Evolutionary conservation across 2,888 invertebrate genomes (phyloP).

Genomic region (Neoaliturus tenellus): DNA sequence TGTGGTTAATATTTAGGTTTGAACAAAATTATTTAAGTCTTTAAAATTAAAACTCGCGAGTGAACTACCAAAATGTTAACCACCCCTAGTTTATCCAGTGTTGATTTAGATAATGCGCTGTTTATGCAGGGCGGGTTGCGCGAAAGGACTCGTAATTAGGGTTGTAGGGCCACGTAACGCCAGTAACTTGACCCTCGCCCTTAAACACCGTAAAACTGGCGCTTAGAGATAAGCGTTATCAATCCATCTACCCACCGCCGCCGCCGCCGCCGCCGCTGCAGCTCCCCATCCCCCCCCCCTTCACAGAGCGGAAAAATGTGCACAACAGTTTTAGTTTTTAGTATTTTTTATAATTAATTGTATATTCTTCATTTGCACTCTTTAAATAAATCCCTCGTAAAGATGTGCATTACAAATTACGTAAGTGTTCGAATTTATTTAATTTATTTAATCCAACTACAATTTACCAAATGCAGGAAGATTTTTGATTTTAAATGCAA

Average conservation of each 20-base stretch:
- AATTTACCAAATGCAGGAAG: no score
- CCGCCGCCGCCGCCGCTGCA: neutral
- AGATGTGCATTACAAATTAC: no score
- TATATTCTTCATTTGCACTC: no score
- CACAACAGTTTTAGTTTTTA: no score
- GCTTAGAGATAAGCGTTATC: constrained; percentile 42
- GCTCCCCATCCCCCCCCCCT: neutral
- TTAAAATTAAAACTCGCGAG: neutral
- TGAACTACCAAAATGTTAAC: neutral
- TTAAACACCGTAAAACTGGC: constrained; percentile 46
- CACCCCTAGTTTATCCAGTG: neutral
- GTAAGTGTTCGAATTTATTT: no score
- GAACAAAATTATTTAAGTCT: no score
- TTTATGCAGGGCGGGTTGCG: constrained; percentile 24
- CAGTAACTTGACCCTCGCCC: constrained; percentile 45
- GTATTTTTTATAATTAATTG: no score
- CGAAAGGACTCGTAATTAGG: constrained; percentile 32
- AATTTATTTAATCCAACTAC: no score
- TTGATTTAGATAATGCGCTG: constrained; percentile 24
- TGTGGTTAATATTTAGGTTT: no score
- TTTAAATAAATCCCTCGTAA: no score
- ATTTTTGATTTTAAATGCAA: no score
- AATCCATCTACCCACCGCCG: constrained; percentile 28
- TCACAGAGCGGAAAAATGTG: neutral
- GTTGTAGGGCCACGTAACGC: constrained; percentile 27